phyloP scores from a whole-genome alignment of 2,113 vertebrate species.

The Ceratotherium simum region DNA sequence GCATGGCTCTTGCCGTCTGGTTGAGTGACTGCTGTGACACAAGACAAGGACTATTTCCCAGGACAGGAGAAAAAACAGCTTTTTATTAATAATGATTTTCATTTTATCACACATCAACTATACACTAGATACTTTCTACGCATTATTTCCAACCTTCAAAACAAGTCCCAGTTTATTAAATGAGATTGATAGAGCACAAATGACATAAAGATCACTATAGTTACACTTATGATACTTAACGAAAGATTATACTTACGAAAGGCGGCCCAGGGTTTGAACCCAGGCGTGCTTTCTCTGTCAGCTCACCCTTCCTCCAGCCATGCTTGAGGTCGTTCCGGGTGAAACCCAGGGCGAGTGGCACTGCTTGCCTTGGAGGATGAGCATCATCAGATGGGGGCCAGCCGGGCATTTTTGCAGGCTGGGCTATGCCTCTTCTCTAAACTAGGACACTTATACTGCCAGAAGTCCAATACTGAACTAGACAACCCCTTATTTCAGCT shows the following conservation, averaged over 20 bases:
- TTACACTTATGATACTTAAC: background rate
- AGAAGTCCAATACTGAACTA: background rate
- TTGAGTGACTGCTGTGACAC: background rate
- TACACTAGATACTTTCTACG: background rate
- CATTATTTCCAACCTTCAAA: background rate
- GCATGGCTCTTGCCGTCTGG: background rate
- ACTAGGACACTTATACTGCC: background rate
- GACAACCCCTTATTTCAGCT: conserved; percentile 26
- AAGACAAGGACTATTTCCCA: background rate
- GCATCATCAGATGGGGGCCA: background rate
- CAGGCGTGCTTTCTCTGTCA: background rate
- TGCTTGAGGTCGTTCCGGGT: background rate
- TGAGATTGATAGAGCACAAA: background rate
- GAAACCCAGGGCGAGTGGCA: background rate
- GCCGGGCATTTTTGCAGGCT: conserved; percentile 2
- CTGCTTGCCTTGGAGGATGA: rapidly evolving
- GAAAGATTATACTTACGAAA: background rate
- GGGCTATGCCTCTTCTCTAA: background rate
- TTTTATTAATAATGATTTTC: background rate
- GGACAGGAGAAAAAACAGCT: background rate
- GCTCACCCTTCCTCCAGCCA: background rate
- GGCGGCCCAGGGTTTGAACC: background rate
- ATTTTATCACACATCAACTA: too few species aligned
- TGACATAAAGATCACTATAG: background rate
- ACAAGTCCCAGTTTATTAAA: background rate